Evolutionary conservation across 2,888 invertebrate genomes (phyloP), one percentile per base, ranked within the genome.

Genomic region (Zygaena filipendulae): DNA sequence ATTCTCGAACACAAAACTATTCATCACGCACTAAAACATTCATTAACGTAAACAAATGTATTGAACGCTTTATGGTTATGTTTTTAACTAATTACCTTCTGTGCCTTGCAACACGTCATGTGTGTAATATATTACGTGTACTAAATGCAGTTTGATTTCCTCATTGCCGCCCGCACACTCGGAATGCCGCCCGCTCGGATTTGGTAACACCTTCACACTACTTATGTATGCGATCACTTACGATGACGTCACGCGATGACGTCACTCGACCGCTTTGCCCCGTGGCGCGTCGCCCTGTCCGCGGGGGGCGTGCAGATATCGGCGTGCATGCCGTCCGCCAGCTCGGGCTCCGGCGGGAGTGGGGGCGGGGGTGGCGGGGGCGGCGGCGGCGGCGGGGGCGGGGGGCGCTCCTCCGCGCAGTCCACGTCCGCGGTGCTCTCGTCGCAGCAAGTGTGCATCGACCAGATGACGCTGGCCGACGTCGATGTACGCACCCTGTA

Each of bases 361-460:
- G 61, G 45, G n/a, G 32, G 35, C 26, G 46, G 45, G 36, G 51
- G 68, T 61, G 41, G 74, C 24, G 21, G 71, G 28, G 67, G 71
- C 42, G 33, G 51, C 27, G 36, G 43, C 32, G 61, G 45, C n/a
- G 32, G 35, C 26, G 46, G 45, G 36, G 51, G 68, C 62, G 41
- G 74, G 25, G 21, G 71, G 28, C 68, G 71, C 42, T 50, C 69
- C 32, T 71, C 74, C 38, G 29, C 42, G 32, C 43, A 46, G 50
- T 16, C 16, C 5, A 79, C 75, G 39, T 69, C 79, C 35, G 67
- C 82, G 25, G 84, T 83, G 45, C 79, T 84, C 27, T 71, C 83
- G 41, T 52, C 84, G 56, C 84, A 86, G 59, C 88, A 88, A 84
- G 87, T 89, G 79, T 89, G 89, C 88, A 86, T 89, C 71, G 88